Conservation (phyloP, 2,888 invertebrate species). For the Pheosia tremula region DNA sequence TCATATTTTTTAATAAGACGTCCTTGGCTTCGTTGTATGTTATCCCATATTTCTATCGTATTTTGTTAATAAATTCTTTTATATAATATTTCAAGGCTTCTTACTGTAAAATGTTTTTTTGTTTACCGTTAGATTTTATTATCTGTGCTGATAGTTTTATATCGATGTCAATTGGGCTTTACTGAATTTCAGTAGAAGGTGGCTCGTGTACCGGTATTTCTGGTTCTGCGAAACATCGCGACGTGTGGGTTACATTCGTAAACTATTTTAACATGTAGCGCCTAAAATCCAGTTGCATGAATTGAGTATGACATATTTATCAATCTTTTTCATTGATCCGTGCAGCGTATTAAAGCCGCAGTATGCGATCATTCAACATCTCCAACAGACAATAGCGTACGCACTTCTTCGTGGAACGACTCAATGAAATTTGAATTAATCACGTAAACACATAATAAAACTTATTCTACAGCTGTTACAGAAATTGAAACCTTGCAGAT, state of each 20-base stretch:
- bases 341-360: background rate
- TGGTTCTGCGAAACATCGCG: too few relatives aligned
- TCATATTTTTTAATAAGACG: background rate
- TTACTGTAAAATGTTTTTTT: background rate
- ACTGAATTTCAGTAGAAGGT: background rate
- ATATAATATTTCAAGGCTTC: background rate
- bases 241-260: too few relatives aligned
- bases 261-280: background rate
- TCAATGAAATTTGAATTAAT: conserved; percentile 37
- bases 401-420: conserved; percentile 23
- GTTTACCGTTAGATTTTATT: background rate
- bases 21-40: conserved; percentile 2
- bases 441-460: conserved; percentile 37
- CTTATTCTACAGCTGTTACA: conserved; percentile 12
- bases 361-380: conserved; percentile 19
- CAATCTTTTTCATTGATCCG: background rate
- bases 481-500: conserved; percentile 20
- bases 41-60: too few relatives aligned
- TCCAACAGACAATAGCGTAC: conserved; percentile 27
- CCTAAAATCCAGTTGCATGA: background rate
- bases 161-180: background rate
- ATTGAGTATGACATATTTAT: background rate
- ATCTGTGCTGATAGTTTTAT: background rate
- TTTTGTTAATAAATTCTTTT: too few relatives aligned
- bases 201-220: too few relatives aligned